A percentile compares a stretch with the other conserved stretches of the same genome.
These are phyloP conservation scores for Danaus chrysippus DNA, from an alignment of 2,888 invertebrate species.

Conservation along the genomic window DNA sequence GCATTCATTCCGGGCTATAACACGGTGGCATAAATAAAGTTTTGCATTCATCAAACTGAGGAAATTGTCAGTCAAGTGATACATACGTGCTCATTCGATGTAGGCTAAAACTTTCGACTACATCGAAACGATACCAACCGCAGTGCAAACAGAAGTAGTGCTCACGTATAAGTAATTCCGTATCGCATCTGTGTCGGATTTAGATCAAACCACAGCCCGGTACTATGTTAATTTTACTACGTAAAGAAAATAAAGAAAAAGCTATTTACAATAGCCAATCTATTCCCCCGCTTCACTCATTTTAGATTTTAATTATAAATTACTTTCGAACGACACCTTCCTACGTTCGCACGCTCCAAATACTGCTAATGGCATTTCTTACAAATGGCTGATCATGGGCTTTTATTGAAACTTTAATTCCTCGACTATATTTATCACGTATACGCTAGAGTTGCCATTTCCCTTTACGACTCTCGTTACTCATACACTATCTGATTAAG, in stretches of 20 bases:
- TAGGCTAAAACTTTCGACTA: constrained; percentile 72
- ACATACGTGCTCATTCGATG: constrained; percentile 63
- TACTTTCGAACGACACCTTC: constrained; percentile 54
- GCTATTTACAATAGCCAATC: constrained; percentile 35
- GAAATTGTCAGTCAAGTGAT: constrained; percentile 63
- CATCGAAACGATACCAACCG: constrained; percentile 58
- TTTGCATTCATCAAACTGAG: constrained; percentile 58
- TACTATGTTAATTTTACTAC: constrained; percentile 50
- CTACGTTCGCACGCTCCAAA: constrained; percentile 70
- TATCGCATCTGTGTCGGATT: constrained; percentile 41
- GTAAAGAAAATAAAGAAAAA: constrained; percentile 29
- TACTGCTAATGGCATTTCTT: constrained; percentile 50
- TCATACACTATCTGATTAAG: constrained; percentile 33
- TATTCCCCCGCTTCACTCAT: constrained; percentile 48
- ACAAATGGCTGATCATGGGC: constrained; percentile 31
- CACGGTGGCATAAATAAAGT: constrained; percentile 65
- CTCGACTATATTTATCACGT: constrained; percentile 19
- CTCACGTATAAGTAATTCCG: constrained; percentile 63
- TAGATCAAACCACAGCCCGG: constrained; percentile 45
- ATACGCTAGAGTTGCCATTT: constrained; percentile 12
- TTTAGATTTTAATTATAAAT: constrained; percentile 49
- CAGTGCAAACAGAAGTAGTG: constrained; percentile 66
- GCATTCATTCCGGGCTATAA: constrained; percentile 66
- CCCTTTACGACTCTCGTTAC: constrained; percentile 18
- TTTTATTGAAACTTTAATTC: constrained; percentile 31